A percentile compares a stretch with the other conserved stretches of the same genome.
These are phyloP conservation scores for Peromyscus aztecus DNA, from an alignment of 2,797 vertebrate genomes.

Conservation along the genomic window DNA sequence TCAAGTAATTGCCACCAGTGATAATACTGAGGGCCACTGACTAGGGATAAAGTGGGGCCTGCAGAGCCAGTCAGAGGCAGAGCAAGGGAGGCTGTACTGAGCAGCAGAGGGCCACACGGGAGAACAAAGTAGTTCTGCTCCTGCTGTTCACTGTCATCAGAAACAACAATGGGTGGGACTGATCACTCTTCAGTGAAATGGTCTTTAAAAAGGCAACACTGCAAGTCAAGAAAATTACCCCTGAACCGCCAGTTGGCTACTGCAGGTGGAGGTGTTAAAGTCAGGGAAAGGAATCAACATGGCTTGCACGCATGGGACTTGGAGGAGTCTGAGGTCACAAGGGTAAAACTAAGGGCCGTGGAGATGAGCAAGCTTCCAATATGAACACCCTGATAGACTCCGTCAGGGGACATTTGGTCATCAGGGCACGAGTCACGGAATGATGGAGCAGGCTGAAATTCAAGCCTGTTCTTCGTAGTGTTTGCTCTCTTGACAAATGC, in stretches of 20 bases:
- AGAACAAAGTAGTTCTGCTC: neutral
- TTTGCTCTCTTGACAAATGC: neutral
- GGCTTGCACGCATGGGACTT: neutral
- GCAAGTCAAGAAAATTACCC: neutral
- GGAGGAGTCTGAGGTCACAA: neutral
- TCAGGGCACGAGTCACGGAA: rapidly evolving
- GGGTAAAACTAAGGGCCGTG: rapidly evolving
- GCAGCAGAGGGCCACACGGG: neutral
- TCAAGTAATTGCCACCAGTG: neutral
- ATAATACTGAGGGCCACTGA: no score
- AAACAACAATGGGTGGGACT: neutral
- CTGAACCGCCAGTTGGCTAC: no score
- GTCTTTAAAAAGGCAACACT: neutral
- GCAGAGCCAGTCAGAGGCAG: neutral
- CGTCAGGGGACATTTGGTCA: rapidly evolving
- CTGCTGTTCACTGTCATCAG: neutral
- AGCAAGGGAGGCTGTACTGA: neutral
- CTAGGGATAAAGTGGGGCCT: neutral
- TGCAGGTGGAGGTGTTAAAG: neutral
- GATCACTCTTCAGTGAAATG: neutral
- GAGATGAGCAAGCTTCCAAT: no score
- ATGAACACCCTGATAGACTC: rapidly evolving
- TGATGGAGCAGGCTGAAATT: neutral
- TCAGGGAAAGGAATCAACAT: neutral
- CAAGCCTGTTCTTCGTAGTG: neutral